A percentile compares a stretch with the other conserved stretches of the same genome.
These are phyloP conservation scores for Maconellicoccus hirsutus DNA, from an alignment of 1,140 invertebrate species.

Conservation along the genomic window DNA sequence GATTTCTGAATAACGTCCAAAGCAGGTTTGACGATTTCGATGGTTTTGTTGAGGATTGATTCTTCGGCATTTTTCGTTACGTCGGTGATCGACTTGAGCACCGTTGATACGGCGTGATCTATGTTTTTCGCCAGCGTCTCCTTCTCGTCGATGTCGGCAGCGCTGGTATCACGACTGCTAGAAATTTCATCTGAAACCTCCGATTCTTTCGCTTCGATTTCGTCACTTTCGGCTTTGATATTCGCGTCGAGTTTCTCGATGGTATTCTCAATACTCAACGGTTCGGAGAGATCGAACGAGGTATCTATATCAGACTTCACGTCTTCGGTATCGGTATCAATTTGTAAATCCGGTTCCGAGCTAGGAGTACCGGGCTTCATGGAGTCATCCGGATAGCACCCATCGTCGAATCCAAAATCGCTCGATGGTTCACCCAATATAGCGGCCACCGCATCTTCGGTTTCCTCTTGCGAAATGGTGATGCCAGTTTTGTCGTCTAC, in stretches of 20 bases:
- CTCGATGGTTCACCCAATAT: slow-evolving; percentile 71
- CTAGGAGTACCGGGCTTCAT: slow-evolving; percentile 73
- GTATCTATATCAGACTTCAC: slow-evolving; percentile 31
- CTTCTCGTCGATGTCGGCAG: background rate
- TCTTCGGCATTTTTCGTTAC: no score
- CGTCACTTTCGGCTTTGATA: slow-evolving; percentile 22
- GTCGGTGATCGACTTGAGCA: background rate
- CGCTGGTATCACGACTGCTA: background rate
- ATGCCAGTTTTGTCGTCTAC: slow-evolving; percentile 64
- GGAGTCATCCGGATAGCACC: slow-evolving; percentile 51
- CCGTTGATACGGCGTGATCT: background rate
- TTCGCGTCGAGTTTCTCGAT: slow-evolving; percentile 28
- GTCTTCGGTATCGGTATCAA: slow-evolving; percentile 76
- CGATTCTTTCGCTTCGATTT: slow-evolving; percentile 2
- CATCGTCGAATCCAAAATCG: slow-evolving; percentile 46
- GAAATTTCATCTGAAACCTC: background rate
- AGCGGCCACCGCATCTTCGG: slow-evolving; percentile 79
- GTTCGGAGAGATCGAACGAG: background rate
- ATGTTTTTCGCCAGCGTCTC: background rate
- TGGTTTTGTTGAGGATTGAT: no score
- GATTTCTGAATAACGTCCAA: no score
- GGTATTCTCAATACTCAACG: background rate
- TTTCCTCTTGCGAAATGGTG: slow-evolving; percentile 82
- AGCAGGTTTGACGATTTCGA: no score
- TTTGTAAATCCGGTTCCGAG: slow-evolving; percentile 70